Conservation (phyloP, 2,797 vertebrate species). For the Diglossa cyanea region DNA sequence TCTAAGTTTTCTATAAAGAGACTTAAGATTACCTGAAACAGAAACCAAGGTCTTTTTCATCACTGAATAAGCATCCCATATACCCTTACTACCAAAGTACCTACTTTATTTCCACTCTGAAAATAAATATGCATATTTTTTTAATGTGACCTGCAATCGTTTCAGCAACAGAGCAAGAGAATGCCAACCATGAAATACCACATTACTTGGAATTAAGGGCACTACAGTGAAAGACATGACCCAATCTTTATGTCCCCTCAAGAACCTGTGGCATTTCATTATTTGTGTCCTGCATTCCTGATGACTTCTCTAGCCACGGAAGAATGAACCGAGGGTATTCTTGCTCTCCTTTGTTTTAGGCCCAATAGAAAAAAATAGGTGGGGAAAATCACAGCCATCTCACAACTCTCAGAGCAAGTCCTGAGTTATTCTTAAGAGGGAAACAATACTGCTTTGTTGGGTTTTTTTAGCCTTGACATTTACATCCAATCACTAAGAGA, state of each 20-base stretch:
- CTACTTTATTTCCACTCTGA: background rate
- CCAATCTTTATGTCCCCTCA: background rate
- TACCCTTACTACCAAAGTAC: background rate
- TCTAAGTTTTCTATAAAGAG: background rate
- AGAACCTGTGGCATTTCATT: background rate
- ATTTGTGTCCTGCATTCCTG: background rate
- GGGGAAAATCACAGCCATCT: background rate
- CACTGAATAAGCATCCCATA: background rate
- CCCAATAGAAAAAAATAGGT: accelerated
- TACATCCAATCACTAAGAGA: background rate
- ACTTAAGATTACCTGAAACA: background rate
- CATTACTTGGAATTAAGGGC: background rate
- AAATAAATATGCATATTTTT: background rate
- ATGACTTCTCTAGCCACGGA: background rate
- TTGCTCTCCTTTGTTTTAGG: background rate
- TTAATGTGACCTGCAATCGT: background rate
- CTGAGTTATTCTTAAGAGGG: background rate
- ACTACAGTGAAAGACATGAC: background rate
- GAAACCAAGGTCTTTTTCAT: background rate
- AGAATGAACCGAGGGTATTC: background rate
- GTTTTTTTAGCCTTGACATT: background rate
- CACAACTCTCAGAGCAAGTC: background rate
- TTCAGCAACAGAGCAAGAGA: background rate
- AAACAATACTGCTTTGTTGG: background rate
- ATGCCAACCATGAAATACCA: background rate